Conservation (phyloP, 2,888 invertebrate genomes). For the Parascotia fuliginaria region DNA sequence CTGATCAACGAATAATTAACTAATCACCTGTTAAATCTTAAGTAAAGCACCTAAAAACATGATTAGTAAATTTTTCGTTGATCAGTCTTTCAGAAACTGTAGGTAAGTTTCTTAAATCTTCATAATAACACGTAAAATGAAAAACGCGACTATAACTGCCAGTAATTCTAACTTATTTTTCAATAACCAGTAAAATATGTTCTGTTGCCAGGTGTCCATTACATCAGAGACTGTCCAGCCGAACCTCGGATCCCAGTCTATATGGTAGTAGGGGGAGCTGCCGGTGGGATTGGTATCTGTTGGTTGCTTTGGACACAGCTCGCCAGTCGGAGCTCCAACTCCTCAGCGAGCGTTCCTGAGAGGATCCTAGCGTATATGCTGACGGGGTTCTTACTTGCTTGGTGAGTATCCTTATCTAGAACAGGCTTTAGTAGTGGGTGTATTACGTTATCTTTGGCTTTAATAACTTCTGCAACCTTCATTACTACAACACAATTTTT, state of each 20-base stretch:
- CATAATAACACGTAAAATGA: too few species aligned
- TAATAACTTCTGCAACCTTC: too few species aligned
- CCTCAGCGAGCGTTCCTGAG: conserved; percentile 82
- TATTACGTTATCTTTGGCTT: too few species aligned
- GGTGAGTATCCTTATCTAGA: conserved; percentile 78
- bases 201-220: conserved; percentile 88
- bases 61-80: too few species aligned
- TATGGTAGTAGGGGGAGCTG: conserved; percentile 93
- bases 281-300: conserved; percentile 89
- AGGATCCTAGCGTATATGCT: conserved; percentile 88
- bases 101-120: too few species aligned
- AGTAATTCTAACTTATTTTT: not conserved
- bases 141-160: too few species aligned
- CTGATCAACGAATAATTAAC: too few species aligned
- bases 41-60: too few species aligned
- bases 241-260: conserved; percentile 92
- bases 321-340: conserved; percentile 86
- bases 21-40: too few species aligned
- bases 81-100: too few species aligned
- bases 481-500: too few species aligned
- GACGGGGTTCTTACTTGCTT: conserved; percentile 89
- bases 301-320: conserved; percentile 89
- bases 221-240: conserved; percentile 91
- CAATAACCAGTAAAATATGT: not conserved
- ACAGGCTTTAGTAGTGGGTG: too few species aligned